Evolutionary conservation across 1,140 invertebrate species (phyloP), one percentile per base, ranked within the genome.

Genomic region (Drosophila nannoptera): DNA sequence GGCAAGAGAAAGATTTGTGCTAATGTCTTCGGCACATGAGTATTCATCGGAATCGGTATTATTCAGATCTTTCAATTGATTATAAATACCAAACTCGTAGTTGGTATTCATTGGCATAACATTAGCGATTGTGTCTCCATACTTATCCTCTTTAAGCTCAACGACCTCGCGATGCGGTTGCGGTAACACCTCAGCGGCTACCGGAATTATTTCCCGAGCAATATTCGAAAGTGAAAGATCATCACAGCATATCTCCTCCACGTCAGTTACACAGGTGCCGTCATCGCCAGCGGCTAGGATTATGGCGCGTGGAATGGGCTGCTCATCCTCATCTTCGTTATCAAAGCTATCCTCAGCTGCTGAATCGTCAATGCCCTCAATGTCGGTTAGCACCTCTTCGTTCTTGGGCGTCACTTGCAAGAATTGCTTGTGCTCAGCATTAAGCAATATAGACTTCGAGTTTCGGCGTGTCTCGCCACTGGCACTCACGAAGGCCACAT

Each of bases 351-450:
- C 78, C 53, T 91, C 90, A 35, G 83, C 81, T 31, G 88, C 90
- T 5, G 90, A 91, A 48, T 90, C 82, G 42, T 91, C 88, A 8
- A 92, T 73, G 75, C 91, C 90, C 76, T 92, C 91, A 16, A 91
- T 72, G 69, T 92, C 91, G 5, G 91, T 92, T 5, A 89, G 38
- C 5, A 84, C 83, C 36, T 89, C 89, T 36, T 90, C 88, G 29
- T 68, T 50, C 14, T 29, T 66, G 11, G 66, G 22, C 4, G 69
- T 55, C 4, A 77, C 54, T 38, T 71, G 55, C 7, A 88, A 16
- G 35, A 87, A 77, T 14, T 80, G 53, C 33, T 55, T 62, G 50
- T 43, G 54, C 29, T 64, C 69, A 12, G 36, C 29, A 29, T 69
- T 55, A 11, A 56, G 29, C 12, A 72, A 64, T 4, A 50, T 73